phyloP scores from a whole-genome alignment of 37 sponge, comb jelly and placozoan species.

The Aplysina aerophoba region DNA sequence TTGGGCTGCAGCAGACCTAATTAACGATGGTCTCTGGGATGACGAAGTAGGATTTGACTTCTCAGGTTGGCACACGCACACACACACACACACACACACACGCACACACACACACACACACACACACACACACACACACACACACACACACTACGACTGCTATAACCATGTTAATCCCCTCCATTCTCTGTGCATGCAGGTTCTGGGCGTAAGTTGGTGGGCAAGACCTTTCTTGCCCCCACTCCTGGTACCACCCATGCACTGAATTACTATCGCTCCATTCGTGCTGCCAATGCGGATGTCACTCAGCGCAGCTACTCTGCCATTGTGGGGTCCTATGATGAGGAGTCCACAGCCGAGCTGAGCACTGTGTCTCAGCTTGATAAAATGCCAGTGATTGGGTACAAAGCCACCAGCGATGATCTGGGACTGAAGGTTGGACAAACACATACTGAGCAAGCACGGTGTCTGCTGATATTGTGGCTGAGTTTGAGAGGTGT shows the following conservation, averaged over 20 bases:
- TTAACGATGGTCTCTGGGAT: conserved; percentile 51
- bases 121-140: too few relatives aligned
- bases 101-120: too few relatives aligned
- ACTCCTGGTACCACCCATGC: not conserved
- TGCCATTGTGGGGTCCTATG: conserved; percentile 31
- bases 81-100: too few relatives aligned
- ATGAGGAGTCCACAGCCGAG: conserved; percentile 36
- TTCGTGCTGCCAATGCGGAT: not conserved
- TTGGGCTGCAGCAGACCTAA: conserved; percentile 31
- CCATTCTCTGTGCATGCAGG: not conserved
- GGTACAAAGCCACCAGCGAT: conserved; percentile 25
- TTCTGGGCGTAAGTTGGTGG: conserved; percentile 9
- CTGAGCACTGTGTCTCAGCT: conserved; percentile 39
- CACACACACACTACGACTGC: too few relatives aligned
- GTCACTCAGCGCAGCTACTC: not conserved
- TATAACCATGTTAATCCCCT: not conserved
- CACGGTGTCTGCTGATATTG: not conserved
- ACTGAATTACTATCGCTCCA: not conserved
- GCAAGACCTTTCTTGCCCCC: not conserved
- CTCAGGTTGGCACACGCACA: not conserved
- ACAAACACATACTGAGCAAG: not conserved
- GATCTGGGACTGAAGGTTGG: conserved; percentile 41
- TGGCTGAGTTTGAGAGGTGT: too few relatives aligned
- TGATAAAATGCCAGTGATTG: conserved; percentile 41
- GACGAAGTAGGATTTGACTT: conserved; percentile 32